These are phyloP conservation scores for Arizona elegans DNA, from an alignment of 2,113 vertebrate species.

Conservation along the genomic window DNA sequence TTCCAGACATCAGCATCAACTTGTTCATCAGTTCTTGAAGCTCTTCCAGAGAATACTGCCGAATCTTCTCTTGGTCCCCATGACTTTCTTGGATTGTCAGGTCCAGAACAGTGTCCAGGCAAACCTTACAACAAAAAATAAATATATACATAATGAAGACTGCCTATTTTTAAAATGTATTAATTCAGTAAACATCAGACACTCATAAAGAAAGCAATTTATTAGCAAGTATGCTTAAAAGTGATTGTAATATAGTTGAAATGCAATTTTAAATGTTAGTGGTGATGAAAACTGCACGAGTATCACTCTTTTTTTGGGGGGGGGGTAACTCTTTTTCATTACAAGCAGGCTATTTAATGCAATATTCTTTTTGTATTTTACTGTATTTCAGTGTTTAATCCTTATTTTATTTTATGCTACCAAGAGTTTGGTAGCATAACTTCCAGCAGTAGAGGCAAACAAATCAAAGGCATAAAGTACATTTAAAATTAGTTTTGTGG, in stretches of 20 bases:
- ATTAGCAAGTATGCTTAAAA: background rate
- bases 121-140: constrained; percentile 68
- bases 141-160: background rate
- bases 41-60: constrained; percentile 81
- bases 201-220: background rate
- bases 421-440: background rate
- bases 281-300: background rate
- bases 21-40: constrained; percentile 91
- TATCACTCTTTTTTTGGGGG: background rate
- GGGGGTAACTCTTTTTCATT: background rate
- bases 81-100: constrained; percentile 75
- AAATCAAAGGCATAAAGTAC: background rate
- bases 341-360: fast-evolving
- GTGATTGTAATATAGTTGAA: background rate
- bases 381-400: background rate
- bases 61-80: constrained; percentile 34
- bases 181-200: background rate
- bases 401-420: background rate
- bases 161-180: background rate
- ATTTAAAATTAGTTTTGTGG: background rate
- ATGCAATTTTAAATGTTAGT: background rate
- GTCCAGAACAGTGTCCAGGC: constrained; percentile 73
- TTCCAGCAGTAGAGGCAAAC: background rate
- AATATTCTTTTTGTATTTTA: background rate
- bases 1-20: constrained; percentile 95